A percentile compares a stretch with the other conserved stretches of the same genome.
Evolutionary conservation across 2,797 vertebrate genomes (phyloP).

Genomic region (Semotilus atromaculatus): DNA sequence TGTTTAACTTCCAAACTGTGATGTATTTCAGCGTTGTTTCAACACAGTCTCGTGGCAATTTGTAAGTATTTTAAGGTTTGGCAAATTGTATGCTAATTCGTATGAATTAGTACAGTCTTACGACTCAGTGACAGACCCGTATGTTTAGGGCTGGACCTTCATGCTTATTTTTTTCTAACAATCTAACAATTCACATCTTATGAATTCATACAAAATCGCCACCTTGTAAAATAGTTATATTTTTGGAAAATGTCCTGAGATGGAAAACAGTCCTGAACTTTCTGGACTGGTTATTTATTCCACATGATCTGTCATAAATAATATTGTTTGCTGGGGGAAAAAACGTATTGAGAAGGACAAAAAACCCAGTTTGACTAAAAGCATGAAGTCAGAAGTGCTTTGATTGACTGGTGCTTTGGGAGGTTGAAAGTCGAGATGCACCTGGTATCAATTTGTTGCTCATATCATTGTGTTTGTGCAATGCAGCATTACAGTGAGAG

Average conservation of each 20-base stretch:
- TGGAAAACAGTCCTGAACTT: not conserved
- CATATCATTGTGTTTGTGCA: conserved; percentile 30
- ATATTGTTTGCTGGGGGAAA: conserved; percentile 19
- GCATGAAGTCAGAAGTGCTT: conserved; percentile 27
- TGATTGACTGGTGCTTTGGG: conserved; percentile 33
- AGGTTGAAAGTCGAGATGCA: conserved; percentile 36
- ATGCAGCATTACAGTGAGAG: conserved; percentile 9
- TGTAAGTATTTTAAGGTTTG: not conserved
- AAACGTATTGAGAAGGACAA: not conserved
- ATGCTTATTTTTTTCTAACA: too few species aligned
- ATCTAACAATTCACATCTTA: too few species aligned
- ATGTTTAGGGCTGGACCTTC: too few species aligned
- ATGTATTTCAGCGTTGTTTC: not conserved
- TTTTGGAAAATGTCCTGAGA: too few species aligned
- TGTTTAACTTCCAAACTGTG: not conserved
- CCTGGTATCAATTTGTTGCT: conserved; percentile 41
- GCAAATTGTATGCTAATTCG: too few species aligned
- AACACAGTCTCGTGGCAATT: not conserved
- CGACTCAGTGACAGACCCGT: too few species aligned
- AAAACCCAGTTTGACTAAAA: not conserved
- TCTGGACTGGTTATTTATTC: not conserved
- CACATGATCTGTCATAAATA: conserved; percentile 23
- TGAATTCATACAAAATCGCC: too few species aligned
- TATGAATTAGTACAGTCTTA: too few species aligned
- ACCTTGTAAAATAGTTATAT: too few species aligned